phyloP scores from a whole-genome alignment of 1,140 invertebrate species.

The Rhagoletis zephyria region DNA sequence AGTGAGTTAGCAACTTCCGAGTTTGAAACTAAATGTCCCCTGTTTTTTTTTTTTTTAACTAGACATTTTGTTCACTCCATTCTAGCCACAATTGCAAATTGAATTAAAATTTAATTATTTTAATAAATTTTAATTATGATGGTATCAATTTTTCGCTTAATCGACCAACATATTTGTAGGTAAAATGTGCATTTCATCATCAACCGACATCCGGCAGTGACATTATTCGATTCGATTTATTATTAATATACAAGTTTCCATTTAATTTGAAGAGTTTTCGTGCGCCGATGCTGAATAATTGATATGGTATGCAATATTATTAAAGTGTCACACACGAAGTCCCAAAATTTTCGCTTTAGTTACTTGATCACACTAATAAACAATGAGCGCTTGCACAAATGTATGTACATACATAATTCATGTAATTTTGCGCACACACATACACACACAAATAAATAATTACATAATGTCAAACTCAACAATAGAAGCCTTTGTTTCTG shows the following conservation, averaged over 20 bases:
- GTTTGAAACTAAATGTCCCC: too few relatives aligned
- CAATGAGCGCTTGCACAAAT: not conserved
- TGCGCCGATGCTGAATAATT: not conserved
- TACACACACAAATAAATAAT: not conserved
- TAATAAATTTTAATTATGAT: not conserved
- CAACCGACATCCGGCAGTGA: not conserved
- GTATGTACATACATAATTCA: not conserved
- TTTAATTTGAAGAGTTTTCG: slow-evolving; percentile 15
- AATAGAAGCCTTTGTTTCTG: not conserved
- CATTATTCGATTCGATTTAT: slow-evolving; percentile 47
- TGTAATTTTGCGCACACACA: not conserved
- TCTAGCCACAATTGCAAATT: not conserved
- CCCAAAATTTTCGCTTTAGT: not conserved
- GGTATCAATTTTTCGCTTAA: slow-evolving; percentile 18
- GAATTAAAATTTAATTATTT: slow-evolving; percentile 38
- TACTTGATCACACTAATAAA: not conserved
- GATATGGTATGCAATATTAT: not conserved
- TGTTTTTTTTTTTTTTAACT: too few relatives aligned
- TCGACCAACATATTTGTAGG: not conserved
- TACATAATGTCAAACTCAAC: not conserved
- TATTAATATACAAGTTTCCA: slow-evolving; percentile 30
- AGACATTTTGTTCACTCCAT: too few relatives aligned
- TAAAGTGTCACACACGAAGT: slow-evolving; percentile 20
- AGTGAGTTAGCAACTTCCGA: too few relatives aligned
- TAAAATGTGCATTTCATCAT: slow-evolving; percentile 25